A percentile compares a stretch with the other conserved stretches of the same genome.
phyloP scores from a whole-genome alignment of 2,888 invertebrate genomes.

The Polydrusus tereticollis region DNA sequence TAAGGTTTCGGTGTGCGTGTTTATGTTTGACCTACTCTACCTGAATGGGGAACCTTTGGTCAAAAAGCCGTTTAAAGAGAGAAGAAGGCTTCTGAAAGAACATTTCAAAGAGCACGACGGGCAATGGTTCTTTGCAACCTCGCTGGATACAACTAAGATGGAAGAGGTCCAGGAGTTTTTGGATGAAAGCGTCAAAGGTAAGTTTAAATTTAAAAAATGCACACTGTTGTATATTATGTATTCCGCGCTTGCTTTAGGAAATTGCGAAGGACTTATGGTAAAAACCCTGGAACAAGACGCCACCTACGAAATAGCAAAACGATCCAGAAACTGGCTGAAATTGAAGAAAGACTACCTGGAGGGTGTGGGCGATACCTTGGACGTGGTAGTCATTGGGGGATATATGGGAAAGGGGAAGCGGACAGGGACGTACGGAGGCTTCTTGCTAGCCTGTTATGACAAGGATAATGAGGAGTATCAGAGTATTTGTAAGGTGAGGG shows the following conservation, averaged over 20 bases:
- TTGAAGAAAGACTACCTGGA: conserved; percentile 98
- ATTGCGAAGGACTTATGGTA: conserved; percentile 99
- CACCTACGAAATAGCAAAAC: conserved; percentile 96
- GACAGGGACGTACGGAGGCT: conserved; percentile 94
- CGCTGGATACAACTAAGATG: conserved; percentile 83
- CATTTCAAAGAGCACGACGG: conserved; percentile 82
- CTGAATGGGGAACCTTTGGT: conserved; percentile 91
- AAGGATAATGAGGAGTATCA: conserved; percentile 92
- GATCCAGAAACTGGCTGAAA: conserved; percentile 95
- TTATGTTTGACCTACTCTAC: conserved; percentile 95
- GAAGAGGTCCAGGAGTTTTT: conserved; percentile 96
- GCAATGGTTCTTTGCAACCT: conserved; percentile 90
- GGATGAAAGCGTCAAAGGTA: conserved; percentile 92
- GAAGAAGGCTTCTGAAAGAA: conserved; percentile 80
- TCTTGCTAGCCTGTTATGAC: conserved; percentile 94
- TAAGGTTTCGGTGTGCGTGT: conserved; percentile 88
- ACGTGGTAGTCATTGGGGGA: conserved; percentile 95
- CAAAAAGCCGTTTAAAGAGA: conserved; percentile 78
- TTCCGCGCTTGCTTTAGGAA: conserved; percentile 77
- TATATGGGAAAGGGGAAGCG: conserved; percentile 94
- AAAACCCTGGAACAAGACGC: conserved; percentile 92
- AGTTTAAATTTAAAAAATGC: not conserved
- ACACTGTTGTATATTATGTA: too few relatives aligned
- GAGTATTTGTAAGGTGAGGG: conserved; percentile 84
- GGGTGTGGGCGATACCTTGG: conserved; percentile 95